Evolutionary conservation across 2,797 vertebrate species (phyloP), one percentile per base, ranked within the genome.

Genomic region (Cryptoprocta ferox): DNA sequence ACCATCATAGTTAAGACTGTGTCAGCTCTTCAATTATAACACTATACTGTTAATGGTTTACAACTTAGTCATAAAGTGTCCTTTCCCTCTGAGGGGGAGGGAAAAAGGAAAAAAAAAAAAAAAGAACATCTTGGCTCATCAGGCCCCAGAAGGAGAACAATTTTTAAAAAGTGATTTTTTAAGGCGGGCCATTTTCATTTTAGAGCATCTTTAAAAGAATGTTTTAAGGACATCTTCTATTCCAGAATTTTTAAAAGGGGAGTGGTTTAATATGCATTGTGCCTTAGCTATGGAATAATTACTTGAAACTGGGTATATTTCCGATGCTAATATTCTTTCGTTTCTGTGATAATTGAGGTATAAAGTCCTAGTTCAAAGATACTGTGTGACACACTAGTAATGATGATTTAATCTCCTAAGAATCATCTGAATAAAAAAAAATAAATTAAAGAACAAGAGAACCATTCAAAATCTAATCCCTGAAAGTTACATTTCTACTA

Each of bases 131-230:
- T 97, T 96, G 39, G 2, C 5, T 39, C 86, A 39, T 89, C 82
- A 85, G 3, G 21, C 92, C 42, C 21, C n/a, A 88, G 39, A 93
- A 70, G 15, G 19, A 82, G 26, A 91, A 81, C 10, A 45, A 39
- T 63, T 89, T 87, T 88, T 56, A 45, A 95, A 83, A 90, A n/a
- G 12, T 32, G 26, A 79, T 73, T 91, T 94, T 87, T 80, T 48
- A 86, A 90, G 59, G 4, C 12, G 56, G 7, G 12, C 7, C 65
- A n/a, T 71, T 98, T 97, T 79, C 89, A 96, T 93, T 93, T 71
- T 83, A 90, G 26, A 90, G 16, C 13, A 93, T 81, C 21, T 84
- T 96, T 96, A 61, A 89, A 89, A 24, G 19, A 66, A 56, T 50
- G 15, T 59, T 91, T 87, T 90, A 73, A 70, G 39, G 35, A 73